Percentiles rank a stretch among this genome's conserved stretches.
Conservation (phyloP, 1,140 invertebrate genomes). For the Brachionus angularis region DNA sequence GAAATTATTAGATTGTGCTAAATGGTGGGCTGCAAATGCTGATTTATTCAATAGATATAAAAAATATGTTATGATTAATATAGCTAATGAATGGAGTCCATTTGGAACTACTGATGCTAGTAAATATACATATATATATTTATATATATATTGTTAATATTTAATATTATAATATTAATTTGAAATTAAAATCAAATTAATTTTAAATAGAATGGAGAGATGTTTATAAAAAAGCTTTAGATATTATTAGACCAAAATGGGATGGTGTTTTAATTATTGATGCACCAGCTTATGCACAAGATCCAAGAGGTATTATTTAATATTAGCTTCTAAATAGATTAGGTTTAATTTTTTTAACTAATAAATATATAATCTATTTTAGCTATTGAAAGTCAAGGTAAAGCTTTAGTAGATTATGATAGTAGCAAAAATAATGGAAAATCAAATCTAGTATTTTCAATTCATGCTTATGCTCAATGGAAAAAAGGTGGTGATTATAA, state of each 20-base stretch:
- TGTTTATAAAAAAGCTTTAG: constrained; percentile 9
- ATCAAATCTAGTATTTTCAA: constrained; percentile 3
- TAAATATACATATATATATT: too few species aligned
- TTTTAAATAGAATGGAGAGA: constrained; percentile 3
- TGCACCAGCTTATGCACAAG: constrained; percentile 4
- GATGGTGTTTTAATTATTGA: constrained; percentile 17
- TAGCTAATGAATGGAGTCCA: constrained; percentile 31
- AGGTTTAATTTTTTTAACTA: too few species aligned
- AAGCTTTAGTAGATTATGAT: constrained; percentile 6
- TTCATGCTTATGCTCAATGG: constrained; percentile 20
- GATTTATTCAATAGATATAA: constrained; percentile 1
- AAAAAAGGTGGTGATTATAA: neutral
- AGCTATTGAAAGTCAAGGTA: too few species aligned
- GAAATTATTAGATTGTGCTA: constrained; percentile 8
- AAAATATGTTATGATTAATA: constrained; percentile 1
- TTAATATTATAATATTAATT: too few species aligned
- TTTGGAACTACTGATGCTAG: constrained; percentile 1
- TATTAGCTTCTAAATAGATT: too few species aligned
- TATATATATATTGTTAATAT: too few species aligned
- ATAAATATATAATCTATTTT: too few species aligned
- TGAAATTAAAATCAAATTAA: too few species aligned
- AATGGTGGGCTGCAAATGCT: constrained; percentile 7
- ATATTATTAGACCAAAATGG: constrained; percentile 16
- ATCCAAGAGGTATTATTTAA: neutral
- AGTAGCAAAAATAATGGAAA: neutral